Base-by-base conservation (phyloP, 2,888 invertebrate genomes). In the Sialis fuliginosa region DNA sequence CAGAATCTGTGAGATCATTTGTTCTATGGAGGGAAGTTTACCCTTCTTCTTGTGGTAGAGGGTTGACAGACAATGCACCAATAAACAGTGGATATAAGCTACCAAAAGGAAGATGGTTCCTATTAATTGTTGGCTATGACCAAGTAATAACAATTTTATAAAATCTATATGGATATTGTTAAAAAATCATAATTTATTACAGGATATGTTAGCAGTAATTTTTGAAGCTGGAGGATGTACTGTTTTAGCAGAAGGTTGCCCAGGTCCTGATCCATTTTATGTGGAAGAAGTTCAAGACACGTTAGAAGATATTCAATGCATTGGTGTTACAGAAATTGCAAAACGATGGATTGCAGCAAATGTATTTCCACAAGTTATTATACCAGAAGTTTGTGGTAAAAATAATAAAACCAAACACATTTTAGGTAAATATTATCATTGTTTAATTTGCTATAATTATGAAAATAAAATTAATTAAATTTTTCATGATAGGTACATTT, bases 231-330 rank as follows among this genome's bases (percentile, higher is more conserved):
- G 81, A n/a, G 81, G 81, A 34, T 81, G 80, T 56, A 81, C 81
- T 4, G 77, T 78, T 58, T 61, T 79, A 70, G 66, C 75, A 47
- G 67, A 74, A 39, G 75, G 75, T 12, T 66, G 72, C 42, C 72
- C 74, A 34, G 77, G 79, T 0, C 87, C 88, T 0, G 82, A 87
- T 49, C 77, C 82, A 1, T 85, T 89, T 63, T 88, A 89, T 56
- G 85, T 92, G 0, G 89, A 91, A 65, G 91, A 92, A 63, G 90
- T 85, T 45, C 85, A 87, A 61, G 86, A 87, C 51, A 90, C 90
- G 2, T 62, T 92, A 4, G 78, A 81, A 44, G 75, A 86, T 52
- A 67, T 88, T 1, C 78, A 80, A 55, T 81, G 82, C 52, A 76
- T 86, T 9, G 86, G 86, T 4, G 70, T 88, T 13, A 74, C 83